These are phyloP conservation scores for Phrynocephalus versicolor DNA, from an alignment of 2,113 vertebrate species.

Conservation along the genomic window DNA sequence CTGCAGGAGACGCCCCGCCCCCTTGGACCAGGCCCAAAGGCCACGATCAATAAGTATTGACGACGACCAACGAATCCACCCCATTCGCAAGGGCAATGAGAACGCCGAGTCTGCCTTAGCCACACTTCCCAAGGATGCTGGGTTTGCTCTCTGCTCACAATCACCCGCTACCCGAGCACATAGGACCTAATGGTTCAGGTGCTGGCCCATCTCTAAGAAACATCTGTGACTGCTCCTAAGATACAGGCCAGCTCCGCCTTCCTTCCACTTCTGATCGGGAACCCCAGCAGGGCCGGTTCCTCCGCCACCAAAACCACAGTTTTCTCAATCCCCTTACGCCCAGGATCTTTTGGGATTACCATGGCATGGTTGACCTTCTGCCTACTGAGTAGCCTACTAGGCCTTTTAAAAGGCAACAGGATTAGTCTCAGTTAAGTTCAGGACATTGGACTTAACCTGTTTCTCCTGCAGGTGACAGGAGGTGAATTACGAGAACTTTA, in stretches of 20 bases:
- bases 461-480: neutral
- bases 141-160: neutral
- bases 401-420: slow-evolving; percentile 3
- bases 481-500: neutral
- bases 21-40: neutral
- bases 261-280: neutral
- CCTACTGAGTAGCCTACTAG: neutral
- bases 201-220: neutral
- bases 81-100: slow-evolving; percentile 11
- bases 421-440: slow-evolving; percentile 6
- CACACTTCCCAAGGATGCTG: neutral
- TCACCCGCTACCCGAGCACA: neutral
- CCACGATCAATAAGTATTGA: neutral
- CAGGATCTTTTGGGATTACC: neutral
- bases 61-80: neutral
- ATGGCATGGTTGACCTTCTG: neutral
- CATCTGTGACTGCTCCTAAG: too few species aligned
- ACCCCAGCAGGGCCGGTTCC: neutral
- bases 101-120: neutral
- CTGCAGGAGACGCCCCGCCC: too few species aligned
- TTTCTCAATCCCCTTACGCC: neutral
- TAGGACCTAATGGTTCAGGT: too few species aligned
- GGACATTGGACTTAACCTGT: neutral
- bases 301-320: neutral
- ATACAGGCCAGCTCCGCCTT: neutral